These are phyloP conservation scores for Pipa parva DNA, from an alignment of 2,113 vertebrate species.

Conservation along the genomic window DNA sequence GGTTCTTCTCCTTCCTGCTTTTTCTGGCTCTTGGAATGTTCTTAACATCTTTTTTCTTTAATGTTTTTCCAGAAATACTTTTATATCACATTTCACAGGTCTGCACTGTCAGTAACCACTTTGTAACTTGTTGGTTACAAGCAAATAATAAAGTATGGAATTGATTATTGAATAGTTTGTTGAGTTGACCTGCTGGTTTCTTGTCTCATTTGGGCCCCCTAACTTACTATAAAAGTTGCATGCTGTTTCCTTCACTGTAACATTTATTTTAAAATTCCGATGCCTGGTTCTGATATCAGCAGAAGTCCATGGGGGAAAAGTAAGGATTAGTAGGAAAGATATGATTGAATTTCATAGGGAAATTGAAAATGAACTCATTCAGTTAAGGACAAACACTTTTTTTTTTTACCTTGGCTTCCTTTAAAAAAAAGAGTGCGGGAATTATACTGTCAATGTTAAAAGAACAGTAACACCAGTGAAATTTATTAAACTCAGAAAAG, in stretches of 20 bases:
- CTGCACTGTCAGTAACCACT: constrained; percentile 13
- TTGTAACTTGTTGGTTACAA: constrained; percentile 2
- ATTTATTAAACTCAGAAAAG: no score
- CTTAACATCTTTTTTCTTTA: constrained; percentile 11
- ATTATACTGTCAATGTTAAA: no score
- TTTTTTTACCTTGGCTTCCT: no score
- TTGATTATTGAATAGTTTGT: constrained; percentile 11
- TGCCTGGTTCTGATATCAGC: neutral
- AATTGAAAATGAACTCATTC: no score
- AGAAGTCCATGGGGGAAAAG: neutral
- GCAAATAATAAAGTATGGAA: constrained; percentile 9
- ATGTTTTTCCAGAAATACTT: constrained; percentile 11
- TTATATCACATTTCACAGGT: constrained; percentile 3
- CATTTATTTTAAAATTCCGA: neutral
- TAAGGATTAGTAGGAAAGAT: neutral
- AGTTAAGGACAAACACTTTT: no score
- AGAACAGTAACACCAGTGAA: no score
- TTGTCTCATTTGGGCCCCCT: neutral
- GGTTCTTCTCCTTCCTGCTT: neutral
- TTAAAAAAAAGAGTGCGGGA: no score
- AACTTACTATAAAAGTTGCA: neutral
- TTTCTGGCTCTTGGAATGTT: constrained; percentile 2
- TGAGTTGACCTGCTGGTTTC: neutral
- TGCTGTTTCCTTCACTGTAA: neutral
- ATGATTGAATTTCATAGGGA: neutral